phyloP scores from a whole-genome alignment of 1,140 invertebrate species.

The Oryctes rhinoceros region DNA sequence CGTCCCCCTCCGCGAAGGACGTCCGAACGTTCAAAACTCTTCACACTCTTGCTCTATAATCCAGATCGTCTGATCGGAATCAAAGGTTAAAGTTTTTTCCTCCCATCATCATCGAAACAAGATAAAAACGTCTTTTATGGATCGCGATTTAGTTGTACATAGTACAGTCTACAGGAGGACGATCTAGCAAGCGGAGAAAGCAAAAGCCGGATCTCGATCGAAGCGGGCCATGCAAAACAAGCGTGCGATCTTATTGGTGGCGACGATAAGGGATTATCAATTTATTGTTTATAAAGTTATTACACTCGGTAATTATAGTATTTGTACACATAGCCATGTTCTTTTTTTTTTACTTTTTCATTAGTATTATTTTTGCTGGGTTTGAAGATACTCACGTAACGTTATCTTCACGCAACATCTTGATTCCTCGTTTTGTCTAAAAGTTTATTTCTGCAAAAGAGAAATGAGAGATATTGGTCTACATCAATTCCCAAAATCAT shows the following conservation, averaged over 20 bases:
- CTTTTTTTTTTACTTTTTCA: neutral
- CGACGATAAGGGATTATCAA: no score
- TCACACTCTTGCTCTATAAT: neutral
- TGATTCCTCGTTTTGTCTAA: neutral
- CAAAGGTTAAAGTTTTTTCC: slow-evolving; percentile 22
- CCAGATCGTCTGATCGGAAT: neutral
- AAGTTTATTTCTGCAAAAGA: neutral
- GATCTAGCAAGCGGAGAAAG: no score
- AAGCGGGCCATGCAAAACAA: no score
- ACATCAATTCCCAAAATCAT: no score
- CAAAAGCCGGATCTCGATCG: no score
- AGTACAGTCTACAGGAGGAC: no score
- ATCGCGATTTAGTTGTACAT: no score
- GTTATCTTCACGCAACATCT: slow-evolving; percentile 10
- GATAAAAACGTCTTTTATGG: no score
- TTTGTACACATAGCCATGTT: neutral
- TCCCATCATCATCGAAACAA: neutral
- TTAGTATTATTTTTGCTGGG: neutral
- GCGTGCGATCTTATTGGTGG: no score
- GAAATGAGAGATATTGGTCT: neutral
- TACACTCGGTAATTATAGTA: no score
- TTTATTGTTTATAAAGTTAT: no score
- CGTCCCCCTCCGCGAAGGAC: neutral
- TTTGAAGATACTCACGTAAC: neutral
- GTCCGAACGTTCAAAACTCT: neutral